Evolutionary conservation across 2,888 invertebrate species (phyloP).

Genomic region (Sinhomidia bicolor): DNA sequence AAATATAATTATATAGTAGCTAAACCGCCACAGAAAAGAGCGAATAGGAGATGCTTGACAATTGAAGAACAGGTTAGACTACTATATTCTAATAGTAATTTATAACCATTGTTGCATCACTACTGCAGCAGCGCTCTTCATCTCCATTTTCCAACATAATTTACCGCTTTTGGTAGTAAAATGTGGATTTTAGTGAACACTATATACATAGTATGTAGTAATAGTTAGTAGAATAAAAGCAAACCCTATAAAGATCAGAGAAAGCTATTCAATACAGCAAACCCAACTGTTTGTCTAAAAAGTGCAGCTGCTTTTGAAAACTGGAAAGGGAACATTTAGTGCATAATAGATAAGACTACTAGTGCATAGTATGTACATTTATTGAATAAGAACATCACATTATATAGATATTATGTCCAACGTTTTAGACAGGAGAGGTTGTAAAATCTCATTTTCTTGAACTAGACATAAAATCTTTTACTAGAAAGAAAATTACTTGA

Average conservation of each 20-base stretch:
- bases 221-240: background rate
- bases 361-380: too few species aligned
- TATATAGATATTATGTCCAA: too few species aligned
- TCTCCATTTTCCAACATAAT: background rate
- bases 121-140: background rate
- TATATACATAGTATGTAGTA: too few species aligned
- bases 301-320: background rate
- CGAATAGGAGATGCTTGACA: constrained; percentile 44
- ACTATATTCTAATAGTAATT: constrained; percentile 47
- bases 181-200: background rate
- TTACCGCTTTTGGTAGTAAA: constrained; percentile 13
- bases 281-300: too few species aligned
- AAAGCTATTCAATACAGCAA: too few species aligned
- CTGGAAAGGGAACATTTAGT: background rate
- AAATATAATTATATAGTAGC: too few species aligned
- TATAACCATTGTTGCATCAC: constrained; percentile 5
- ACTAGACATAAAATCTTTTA: too few species aligned
- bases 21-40: too few species aligned
- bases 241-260: constrained; percentile 10
- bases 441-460: too few species aligned
- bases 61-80: constrained; percentile 47
- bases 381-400: too few species aligned
- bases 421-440: too few species aligned
- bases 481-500: background rate
- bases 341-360: background rate